Evolutionary conservation across 1,140 invertebrate species (phyloP), one percentile per base, ranked within the genome.

Genomic region (Maconellicoccus hirsutus): DNA sequence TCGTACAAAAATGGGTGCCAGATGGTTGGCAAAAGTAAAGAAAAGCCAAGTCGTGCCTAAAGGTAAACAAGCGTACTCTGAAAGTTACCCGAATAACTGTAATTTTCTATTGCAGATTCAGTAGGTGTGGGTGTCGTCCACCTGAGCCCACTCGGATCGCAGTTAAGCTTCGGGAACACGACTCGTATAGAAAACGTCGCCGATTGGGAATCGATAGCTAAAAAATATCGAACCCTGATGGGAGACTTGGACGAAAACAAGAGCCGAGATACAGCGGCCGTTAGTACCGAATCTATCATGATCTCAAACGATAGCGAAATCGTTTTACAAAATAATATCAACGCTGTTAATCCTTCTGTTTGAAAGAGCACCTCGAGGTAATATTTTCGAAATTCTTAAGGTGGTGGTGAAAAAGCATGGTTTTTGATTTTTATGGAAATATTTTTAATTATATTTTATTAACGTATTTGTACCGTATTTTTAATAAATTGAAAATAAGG

Each of bases 161-260:
- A 91, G 76, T 77, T 91, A 66, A 92, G 90, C 74, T 90, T 92
- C 77, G 85, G 85, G 74, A 84, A 86, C 75, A 79, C 83, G 71
- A 88, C 85, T 16, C 83, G 89, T 73, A 92, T 95, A 72, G 93
- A 95, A 78, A 93, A 91, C 75, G 91, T 95, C 0, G 89, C 92
- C 3, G 92, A 96, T 78, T 96, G 93, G 93, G 88, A 92, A 74
- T 82, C 86, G 0, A 94, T 96, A 26, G 88, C 91, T 8, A 90
- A 90, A 78, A 93, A 93, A 76, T 96, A 94, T 77, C 83, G 91
- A n/a, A 86, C 87, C 0, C 80, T 94, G 0, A 86, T 87, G 77
- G 87, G 90, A 8, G 85, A 86, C 70, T 80, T 84, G 6, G 84
- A 86, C 59, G 86, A 86, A 6, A 66, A 71, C 7, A 71, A 73